Evolutionary conservation across 1,140 invertebrate genomes (phyloP), one percentile per base, ranked within the genome.

Genomic region (Aphaenogaster floridana): DNA sequence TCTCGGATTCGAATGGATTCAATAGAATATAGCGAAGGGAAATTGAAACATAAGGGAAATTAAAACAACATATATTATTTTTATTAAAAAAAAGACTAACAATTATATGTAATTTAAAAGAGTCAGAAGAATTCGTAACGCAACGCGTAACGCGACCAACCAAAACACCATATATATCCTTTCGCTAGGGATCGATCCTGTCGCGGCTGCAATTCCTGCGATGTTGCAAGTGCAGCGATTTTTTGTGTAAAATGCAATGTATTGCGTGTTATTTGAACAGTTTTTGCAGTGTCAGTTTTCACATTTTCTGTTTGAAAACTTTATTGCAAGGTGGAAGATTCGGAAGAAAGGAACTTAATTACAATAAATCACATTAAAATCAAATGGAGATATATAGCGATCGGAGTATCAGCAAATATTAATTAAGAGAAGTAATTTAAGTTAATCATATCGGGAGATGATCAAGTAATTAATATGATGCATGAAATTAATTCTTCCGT

Each of bases 131-230:
- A 59, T 59, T 69, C 13, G 36, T 21, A 50, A 79, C 5, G 68
- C 42, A 39, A n/a, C 15, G 42, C 59, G 61, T 48, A 79, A 28
- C 57, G 59, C 77, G 36, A 21, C 39, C 61, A n/a, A 21, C 50
- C 36, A 68, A 85, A 86, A 86, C 45, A 86, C 36, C 66, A 52
- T 48, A 74, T 69, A 48, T 71, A 54, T 57, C 64, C 72, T 77
- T 59, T 85, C 50, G n/a, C 50, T 21, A 21, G 34, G n/a, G 28
- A 88, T 88, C 81, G 86, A 88, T 88, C n/a, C 48, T 17, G 63
- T 88, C 63, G 61, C 59, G 80, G 54, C 63, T 77, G 21, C 71
- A 52, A 76, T 66, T 36, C 50, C 21, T 66, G 85, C 66, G 36
- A 28, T 54, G 57, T 45, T 76, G 39, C 39, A 11, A 66, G 28